Evolutionary conservation across 2,888 invertebrate genomes (phyloP).

Genomic region (Mesoligia furuncula): DNA sequence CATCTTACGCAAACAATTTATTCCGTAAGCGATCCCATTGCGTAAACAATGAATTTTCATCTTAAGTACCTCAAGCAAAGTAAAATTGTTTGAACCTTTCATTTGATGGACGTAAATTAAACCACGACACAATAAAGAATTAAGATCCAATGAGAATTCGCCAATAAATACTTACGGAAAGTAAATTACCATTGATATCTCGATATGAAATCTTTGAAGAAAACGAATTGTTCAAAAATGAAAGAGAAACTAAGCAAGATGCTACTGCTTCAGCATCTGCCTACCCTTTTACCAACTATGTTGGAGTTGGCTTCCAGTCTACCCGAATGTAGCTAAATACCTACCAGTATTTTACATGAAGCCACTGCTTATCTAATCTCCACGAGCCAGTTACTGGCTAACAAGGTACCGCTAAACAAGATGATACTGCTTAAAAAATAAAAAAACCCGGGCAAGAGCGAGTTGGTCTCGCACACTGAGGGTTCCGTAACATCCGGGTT

Average conservation of each 20-base stretch:
- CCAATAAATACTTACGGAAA: constrained; percentile 54
- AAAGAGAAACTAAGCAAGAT: not conserved
- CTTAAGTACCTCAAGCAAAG: constrained; percentile 38
- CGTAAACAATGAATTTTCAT: constrained; percentile 51
- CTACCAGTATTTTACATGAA: not conserved
- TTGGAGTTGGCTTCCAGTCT: not conserved
- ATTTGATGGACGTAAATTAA: constrained; percentile 61
- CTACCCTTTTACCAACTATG: no score
- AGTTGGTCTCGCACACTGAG: no score
- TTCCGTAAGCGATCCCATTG: constrained; percentile 37
- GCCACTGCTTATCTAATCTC: not conserved
- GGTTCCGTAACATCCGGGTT: no score
- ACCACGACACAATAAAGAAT: constrained; percentile 52
- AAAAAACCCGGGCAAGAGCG: no score
- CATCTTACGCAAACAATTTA: constrained; percentile 44
- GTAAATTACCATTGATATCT: constrained; percentile 50
- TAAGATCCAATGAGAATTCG: constrained; percentile 51
- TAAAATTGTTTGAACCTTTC: constrained; percentile 55
- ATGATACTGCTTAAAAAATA: not conserved
- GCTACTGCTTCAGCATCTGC: not conserved
- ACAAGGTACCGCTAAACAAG: not conserved
- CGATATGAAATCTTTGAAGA: not conserved
- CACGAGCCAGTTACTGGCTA: not conserved
- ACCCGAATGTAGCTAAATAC: not conserved
- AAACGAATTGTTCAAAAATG: not conserved